Percentiles rank a stretch among this genome's conserved stretches.
phyloP scores from a whole-genome alignment of 2,888 invertebrate genomes.

The Beris morrisii region DNA sequence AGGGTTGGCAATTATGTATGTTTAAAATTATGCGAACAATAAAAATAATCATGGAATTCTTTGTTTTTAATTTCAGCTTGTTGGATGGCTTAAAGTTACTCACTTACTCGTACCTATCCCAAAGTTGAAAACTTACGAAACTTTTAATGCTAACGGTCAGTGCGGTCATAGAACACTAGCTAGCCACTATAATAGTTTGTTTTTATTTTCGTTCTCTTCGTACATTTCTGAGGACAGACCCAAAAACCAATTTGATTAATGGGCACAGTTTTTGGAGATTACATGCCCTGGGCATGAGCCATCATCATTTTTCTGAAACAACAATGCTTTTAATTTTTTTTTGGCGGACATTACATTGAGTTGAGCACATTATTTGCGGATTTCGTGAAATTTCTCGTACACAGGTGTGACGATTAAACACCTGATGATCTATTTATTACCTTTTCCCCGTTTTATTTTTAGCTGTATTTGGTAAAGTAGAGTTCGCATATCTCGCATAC shows the following conservation, averaged over 20 bases:
- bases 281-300: conserved; percentile 29
- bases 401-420: conserved; percentile 29
- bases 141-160: conserved; percentile 28
- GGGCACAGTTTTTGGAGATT: conserved; percentile 28
- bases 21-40: conserved; percentile 6
- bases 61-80: neutral
- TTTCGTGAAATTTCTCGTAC: conserved; percentile 20
- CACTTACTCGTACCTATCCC: neutral
- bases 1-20: conserved; percentile 16
- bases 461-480: no score
- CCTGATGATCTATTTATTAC: conserved; percentile 29
- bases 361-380: conserved; percentile 14
- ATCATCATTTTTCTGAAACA: conserved; percentile 24
- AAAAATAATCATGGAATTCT: conserved; percentile 3
- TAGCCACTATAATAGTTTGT: conserved; percentile 15
- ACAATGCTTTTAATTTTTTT: conserved; percentile 16
- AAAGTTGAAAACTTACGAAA: conserved; percentile 7
- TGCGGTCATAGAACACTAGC: neutral
- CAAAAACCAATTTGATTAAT: conserved; percentile 30
- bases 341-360: neutral
- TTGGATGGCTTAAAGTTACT: neutral
- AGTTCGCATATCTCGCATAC: no score
- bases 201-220: neutral
- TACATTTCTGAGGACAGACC: conserved; percentile 11
- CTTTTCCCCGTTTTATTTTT: neutral